Conservation (phyloP, 2,113 vertebrate species). For the Tonatia bakeri region DNA sequence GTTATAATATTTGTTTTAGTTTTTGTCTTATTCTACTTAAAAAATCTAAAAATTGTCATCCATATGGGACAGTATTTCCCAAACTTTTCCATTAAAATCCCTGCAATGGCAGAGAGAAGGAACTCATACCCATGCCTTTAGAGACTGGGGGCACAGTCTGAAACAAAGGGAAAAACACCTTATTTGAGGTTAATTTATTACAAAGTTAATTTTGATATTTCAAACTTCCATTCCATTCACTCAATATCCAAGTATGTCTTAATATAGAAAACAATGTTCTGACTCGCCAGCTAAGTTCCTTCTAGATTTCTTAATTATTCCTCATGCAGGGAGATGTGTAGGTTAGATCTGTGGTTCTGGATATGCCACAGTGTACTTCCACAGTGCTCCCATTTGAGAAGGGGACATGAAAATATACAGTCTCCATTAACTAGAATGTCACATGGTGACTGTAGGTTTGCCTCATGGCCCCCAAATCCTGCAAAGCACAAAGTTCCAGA, state of each 20-base stretch:
- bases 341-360: neutral
- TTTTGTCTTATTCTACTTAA: neutral
- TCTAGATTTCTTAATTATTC: neutral
- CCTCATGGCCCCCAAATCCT: neutral
- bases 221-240: neutral
- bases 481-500: neutral
- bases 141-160: neutral
- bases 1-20: neutral
- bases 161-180: neutral
- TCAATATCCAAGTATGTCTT: neutral
- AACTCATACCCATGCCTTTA: neutral
- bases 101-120: neutral
- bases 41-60: neutral
- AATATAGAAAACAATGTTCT: neutral
- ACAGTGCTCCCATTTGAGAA: neutral
- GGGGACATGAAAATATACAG: neutral
- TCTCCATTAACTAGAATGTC: neutral
- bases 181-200: neutral
- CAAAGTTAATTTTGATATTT: slow-evolving; percentile 16
- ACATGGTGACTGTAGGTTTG: neutral
- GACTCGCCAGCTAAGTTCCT: neutral
- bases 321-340: neutral
- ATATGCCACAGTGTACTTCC: no score
- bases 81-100: neutral
- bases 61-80: neutral